These are phyloP conservation scores for Apodemia mormo DNA, from an alignment of 2,888 invertebrate genomes.

Conservation along the genomic window DNA sequence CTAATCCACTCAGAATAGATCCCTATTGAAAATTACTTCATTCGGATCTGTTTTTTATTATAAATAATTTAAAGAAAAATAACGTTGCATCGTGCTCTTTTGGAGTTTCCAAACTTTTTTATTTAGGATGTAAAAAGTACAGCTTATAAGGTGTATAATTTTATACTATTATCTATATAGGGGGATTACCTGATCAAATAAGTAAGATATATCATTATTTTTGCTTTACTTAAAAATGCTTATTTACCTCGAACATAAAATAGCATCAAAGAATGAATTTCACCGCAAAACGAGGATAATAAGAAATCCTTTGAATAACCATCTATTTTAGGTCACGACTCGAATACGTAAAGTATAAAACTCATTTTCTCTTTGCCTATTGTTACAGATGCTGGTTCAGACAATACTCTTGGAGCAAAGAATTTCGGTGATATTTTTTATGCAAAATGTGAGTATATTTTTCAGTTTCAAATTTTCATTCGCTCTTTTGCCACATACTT, in stretches of 20 bases:
- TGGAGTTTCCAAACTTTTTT: too few relatives aligned
- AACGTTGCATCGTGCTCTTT: too few relatives aligned
- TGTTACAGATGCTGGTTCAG: constrained; percentile 71
- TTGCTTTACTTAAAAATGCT: too few relatives aligned
- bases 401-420: constrained; percentile 58
- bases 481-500: constrained; percentile 23
- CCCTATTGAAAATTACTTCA: too few relatives aligned
- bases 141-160: too few relatives aligned
- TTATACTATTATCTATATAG: too few relatives aligned
- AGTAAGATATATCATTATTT: too few relatives aligned
- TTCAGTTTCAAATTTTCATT: constrained; percentile 20
- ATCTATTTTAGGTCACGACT: constrained; percentile 23
- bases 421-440: constrained; percentile 62
- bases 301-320: constrained; percentile 19
- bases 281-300: constrained; percentile 6
- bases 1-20: too few relatives aligned
- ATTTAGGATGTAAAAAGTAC: too few relatives aligned
- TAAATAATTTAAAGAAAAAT: too few relatives aligned
- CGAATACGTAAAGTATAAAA: constrained; percentile 22
- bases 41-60: too few relatives aligned
- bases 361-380: constrained; percentile 38
- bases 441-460: constrained; percentile 65
- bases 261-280: constrained; percentile 7
- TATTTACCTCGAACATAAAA: background rate
- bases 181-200: too few relatives aligned